Conservation (phyloP, 2,113 vertebrate species). For the Cardinalis cardinalis region DNA sequence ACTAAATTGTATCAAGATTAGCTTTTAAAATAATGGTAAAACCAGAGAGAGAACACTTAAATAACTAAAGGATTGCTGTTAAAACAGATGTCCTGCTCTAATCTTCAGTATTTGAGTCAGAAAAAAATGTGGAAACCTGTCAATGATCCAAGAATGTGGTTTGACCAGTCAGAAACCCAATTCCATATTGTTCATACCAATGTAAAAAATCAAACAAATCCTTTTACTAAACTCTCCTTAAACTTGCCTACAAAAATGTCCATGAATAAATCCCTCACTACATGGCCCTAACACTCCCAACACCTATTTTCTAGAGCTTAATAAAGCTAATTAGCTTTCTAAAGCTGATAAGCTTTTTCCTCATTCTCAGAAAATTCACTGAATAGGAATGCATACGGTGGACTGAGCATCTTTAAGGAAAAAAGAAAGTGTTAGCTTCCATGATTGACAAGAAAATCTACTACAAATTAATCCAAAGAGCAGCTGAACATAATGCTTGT, state of each 20-base stretch:
- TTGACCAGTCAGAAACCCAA: not conserved
- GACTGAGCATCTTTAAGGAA: not conserved
- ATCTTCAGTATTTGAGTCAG: not conserved
- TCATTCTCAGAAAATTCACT: not conserved
- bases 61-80: not conserved
- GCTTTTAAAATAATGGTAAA: not conserved
- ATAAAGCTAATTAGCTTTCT: no score
- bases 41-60: not conserved
- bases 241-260: not conserved
- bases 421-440: not conserved
- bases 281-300: not conserved
- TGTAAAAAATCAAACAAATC: not conserved
- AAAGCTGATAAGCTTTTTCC: not conserved
- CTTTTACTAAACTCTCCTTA: not conserved
- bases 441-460: not conserved
- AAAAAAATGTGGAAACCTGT: not conserved
- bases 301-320: not conserved
- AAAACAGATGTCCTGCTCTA: not conserved
- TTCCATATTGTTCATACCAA: not conserved
- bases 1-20: not conserved
- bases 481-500: not conserved
- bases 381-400: accelerated
- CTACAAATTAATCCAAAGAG: not conserved
- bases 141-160: not conserved
- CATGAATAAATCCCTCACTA: not conserved